Evolutionary conservation across 2,113 vertebrate species (phyloP).

Genomic region (Peucedramus taeniatus): DNA sequence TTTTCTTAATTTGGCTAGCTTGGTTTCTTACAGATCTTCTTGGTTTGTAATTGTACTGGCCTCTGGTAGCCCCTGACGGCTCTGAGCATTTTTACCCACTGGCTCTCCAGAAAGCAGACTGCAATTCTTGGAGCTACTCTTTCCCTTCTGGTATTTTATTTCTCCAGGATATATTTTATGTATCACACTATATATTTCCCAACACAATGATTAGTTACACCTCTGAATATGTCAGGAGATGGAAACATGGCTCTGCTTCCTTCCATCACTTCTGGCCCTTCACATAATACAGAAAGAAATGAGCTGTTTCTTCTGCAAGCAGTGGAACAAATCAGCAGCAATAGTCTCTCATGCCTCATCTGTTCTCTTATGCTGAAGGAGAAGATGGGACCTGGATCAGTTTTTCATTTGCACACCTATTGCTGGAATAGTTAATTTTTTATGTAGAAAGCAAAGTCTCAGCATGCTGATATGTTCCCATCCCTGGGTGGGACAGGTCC

Average conservation of each 20-base stretch:
- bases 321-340: constrained; percentile 51
- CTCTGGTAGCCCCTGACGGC: background rate
- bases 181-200: background rate
- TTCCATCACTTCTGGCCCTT: constrained; percentile 17
- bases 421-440: background rate
- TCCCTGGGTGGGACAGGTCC: background rate
- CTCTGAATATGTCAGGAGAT: constrained; percentile 4
- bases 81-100: background rate
- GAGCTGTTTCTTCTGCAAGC: constrained; percentile 39
- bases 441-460: background rate
- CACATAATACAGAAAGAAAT: background rate
- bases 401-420: constrained; percentile 18
- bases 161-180: background rate
- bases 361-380: background rate
- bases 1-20: background rate
- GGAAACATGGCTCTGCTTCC: constrained; percentile 13
- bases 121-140: background rate
- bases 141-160: background rate
- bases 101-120: background rate
- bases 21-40: background rate
- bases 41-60: background rate
- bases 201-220: constrained; percentile 6
- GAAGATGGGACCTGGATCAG: constrained; percentile 12
- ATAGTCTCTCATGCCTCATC: constrained; percentile 47
- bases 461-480: background rate